Conservation (phyloP, 2,113 vertebrate genomes). For the Lynx canadensis region DNA sequence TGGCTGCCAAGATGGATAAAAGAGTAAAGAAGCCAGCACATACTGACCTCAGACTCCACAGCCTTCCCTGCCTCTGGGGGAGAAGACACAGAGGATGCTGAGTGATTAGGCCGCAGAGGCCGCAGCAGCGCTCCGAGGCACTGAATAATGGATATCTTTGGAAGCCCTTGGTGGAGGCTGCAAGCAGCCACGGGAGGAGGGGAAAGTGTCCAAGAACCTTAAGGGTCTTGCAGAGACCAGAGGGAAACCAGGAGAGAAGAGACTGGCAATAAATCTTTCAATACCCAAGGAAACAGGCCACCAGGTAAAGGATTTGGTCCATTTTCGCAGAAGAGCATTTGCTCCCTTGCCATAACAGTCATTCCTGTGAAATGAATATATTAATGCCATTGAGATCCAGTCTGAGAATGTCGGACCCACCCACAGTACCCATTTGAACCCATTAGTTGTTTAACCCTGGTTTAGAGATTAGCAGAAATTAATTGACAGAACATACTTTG, state of each 20-base stretch:
- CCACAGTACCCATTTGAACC: background rate
- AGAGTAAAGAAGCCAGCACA: slow-evolving; percentile 25
- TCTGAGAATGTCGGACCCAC: background rate
- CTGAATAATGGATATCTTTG: slow-evolving; percentile 55
- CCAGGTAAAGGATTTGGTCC: slow-evolving; percentile 56
- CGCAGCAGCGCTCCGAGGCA: accelerated
- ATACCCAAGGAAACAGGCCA: slow-evolving; percentile 62
- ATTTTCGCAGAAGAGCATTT: background rate
- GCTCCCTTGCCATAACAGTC: background rate
- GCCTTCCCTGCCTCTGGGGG: background rate
- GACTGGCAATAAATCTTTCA: slow-evolving; percentile 84
- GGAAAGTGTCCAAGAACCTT: slow-evolving; percentile 37
- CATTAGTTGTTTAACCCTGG: slow-evolving; percentile 74
- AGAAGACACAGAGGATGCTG: background rate
- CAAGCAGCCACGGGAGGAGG: background rate
- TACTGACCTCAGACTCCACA: background rate
- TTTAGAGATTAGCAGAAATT: slow-evolving; percentile 76
- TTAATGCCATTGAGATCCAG: background rate
- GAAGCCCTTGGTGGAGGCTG: background rate
- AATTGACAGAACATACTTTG: slow-evolving; percentile 71
- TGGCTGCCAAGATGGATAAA: slow-evolving; percentile 37
- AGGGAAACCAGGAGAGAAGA: slow-evolving; percentile 67
- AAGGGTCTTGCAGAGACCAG: slow-evolving; percentile 60
- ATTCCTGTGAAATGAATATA: background rate
- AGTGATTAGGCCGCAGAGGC: background rate